phyloP scores from a whole-genome alignment of 2,113 vertebrate genomes.

The Cololabis saira region DNA sequence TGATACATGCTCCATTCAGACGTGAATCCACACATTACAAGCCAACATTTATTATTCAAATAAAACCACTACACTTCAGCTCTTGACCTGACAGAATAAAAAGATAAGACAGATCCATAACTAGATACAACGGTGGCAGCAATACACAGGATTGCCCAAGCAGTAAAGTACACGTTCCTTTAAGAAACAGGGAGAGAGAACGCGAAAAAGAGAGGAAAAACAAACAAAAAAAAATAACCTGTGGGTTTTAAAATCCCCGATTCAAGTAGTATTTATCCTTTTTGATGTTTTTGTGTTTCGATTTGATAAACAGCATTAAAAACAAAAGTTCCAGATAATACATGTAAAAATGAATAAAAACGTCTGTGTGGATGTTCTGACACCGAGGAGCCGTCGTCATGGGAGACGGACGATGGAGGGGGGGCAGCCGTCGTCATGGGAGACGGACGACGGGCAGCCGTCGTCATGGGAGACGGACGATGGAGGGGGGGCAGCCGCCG shows the following conservation, averaged over 20 bases:
- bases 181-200: constrained; percentile 89
- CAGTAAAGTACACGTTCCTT: constrained; percentile 88
- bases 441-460: constrained; percentile 26
- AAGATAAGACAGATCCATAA: constrained; percentile 70
- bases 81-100: constrained; percentile 79
- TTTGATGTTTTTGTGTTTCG: constrained; percentile 51
- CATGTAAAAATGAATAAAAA: neutral
- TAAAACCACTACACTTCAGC: constrained; percentile 77
- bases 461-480: too few relatives aligned
- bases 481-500: constrained; percentile 40
- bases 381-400: constrained; percentile 1
- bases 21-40: constrained; percentile 70
- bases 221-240: constrained; percentile 73
- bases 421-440: constrained; percentile 48
- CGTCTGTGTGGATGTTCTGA: neutral
- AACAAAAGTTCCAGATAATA: constrained; percentile 82
- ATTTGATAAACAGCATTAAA: constrained; percentile 72
- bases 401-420: constrained; percentile 28
- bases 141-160: constrained; percentile 86
- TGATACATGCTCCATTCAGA: constrained; percentile 79
- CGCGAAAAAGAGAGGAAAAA: constrained; percentile 61
- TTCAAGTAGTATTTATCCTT: constrained; percentile 84
- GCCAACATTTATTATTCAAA: constrained; percentile 68
- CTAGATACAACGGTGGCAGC: constrained; percentile 75
- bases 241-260: constrained; percentile 76